Conservation (phyloP, 2,888 invertebrate species). For the Platycheirus albimanus region DNA sequence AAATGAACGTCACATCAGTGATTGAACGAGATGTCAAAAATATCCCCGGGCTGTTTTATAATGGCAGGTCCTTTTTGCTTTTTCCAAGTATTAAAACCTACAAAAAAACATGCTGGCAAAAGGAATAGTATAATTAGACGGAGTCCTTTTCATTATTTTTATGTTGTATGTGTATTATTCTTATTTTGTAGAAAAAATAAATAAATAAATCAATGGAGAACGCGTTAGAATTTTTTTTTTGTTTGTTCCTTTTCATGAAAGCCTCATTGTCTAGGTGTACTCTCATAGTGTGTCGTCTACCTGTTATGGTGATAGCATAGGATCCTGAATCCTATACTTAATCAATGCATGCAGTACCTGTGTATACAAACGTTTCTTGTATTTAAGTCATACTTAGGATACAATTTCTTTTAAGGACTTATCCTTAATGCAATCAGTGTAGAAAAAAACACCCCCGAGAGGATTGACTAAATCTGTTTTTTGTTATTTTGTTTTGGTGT, state of each 20-base stretch:
- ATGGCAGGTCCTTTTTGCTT: constrained; percentile 61
- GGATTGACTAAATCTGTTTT: constrained; percentile 61
- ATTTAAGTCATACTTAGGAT: constrained; percentile 23
- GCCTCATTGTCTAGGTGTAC: constrained; percentile 19
- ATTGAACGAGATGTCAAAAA: constrained; percentile 65
- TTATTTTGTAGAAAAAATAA: constrained; percentile 13
- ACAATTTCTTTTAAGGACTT: constrained; percentile 58
- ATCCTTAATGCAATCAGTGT: constrained; percentile 74
- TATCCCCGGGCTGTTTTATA: constrained; percentile 66
- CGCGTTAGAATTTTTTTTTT: not conserved
- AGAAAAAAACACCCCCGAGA: constrained; percentile 71
- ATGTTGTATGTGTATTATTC: too few relatives aligned
- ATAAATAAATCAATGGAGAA: constrained; percentile 39
- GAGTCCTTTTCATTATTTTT: constrained; percentile 53
- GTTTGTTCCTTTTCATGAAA: constrained; percentile 30
- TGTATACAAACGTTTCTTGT: constrained; percentile 22
- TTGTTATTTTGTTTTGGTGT: constrained; percentile 69
- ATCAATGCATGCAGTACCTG: constrained; percentile 4
- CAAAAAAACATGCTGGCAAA: constrained; percentile 39
- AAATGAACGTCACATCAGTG: constrained; percentile 48
- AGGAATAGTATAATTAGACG: constrained; percentile 57
- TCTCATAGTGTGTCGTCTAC: constrained; percentile 31
- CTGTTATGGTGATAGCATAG: not conserved
- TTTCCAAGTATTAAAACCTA: constrained; percentile 16
- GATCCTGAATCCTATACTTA: constrained; percentile 4